Percentiles rank a stretch among this genome's conserved stretches.
Conservation (phyloP, 2,113 vertebrate species). For the Coracopsis vasa region DNA sequence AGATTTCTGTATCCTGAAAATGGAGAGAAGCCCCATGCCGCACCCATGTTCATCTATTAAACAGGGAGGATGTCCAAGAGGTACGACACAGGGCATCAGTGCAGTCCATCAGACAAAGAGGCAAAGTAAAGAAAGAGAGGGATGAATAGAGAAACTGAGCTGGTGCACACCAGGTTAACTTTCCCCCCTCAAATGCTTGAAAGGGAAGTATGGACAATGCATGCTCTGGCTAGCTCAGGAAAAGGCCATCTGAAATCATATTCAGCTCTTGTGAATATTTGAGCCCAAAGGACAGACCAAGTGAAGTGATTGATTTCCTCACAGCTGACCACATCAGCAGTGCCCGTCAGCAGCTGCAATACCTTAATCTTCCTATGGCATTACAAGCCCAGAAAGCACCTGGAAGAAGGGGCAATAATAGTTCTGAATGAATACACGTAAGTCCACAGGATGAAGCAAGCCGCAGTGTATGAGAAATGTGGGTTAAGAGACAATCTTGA, state of each 20-base stretch:
- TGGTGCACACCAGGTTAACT: not conserved
- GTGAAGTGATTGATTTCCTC: not conserved
- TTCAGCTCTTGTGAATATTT: not conserved
- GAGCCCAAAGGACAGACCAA: not conserved
- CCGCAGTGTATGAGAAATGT: not conserved
- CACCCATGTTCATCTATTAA: not conserved
- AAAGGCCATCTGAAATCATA: not conserved
- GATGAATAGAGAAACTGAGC: not conserved
- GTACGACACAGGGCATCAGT: not conserved
- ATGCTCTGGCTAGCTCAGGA: not conserved
- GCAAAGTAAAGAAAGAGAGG: not conserved
- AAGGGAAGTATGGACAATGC: not conserved
- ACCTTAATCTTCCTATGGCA: not conserved
- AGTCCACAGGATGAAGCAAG: not conserved
- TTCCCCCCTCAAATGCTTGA: not conserved
- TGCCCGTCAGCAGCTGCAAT: not conserved
- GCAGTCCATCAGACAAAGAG: not conserved
- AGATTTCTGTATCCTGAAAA: not conserved
- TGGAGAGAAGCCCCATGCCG: not conserved
- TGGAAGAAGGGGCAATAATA: not conserved
- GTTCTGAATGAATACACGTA: not conserved
- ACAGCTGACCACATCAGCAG: not conserved
- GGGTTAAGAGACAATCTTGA: not conserved
- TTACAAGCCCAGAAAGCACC: not conserved
- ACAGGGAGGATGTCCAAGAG: not conserved